Evolutionary conservation across 2,797 vertebrate species (phyloP).

Genomic region (Dallia pectoralis): DNA sequence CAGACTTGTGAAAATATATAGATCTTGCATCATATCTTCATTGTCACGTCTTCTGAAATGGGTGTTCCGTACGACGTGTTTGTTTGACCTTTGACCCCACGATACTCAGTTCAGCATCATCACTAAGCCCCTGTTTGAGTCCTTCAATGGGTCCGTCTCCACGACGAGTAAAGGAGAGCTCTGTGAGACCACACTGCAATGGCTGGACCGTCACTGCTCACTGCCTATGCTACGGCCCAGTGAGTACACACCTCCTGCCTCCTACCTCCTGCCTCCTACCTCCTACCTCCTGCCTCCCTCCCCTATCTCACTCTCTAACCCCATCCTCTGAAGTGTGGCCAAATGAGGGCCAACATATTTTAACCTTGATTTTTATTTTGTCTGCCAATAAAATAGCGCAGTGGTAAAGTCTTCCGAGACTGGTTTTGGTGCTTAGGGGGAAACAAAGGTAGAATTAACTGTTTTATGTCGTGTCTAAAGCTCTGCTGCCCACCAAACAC

Average conservation of each 20-base stretch:
- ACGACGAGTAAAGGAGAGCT: constrained; percentile 85
- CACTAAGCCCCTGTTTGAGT: constrained; percentile 94
- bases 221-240: constrained; percentile 90
- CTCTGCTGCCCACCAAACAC: no score
- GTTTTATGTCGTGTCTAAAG: no score
- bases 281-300: background rate
- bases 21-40: no score
- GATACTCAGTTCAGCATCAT: constrained; percentile 89
- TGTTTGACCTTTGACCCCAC: constrained; percentile 72
- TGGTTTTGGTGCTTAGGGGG: no score
- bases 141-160: constrained; percentile 89
- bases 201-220: constrained; percentile 91
- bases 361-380: no score
- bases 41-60: background rate
- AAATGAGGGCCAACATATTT: no score
- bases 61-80: background rate
- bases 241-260: constrained; percentile 70
- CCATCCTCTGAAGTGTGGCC: background rate
- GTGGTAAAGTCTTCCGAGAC: no score
- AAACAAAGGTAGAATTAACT: no score
- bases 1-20: background rate
- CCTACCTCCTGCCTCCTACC: no score
- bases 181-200: constrained; percentile 82
- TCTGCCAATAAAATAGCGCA: no score
- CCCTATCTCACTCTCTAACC: background rate